Evolutionary conservation across 1,140 invertebrate species (phyloP).

Genomic region (Centruroides vittatus): DNA sequence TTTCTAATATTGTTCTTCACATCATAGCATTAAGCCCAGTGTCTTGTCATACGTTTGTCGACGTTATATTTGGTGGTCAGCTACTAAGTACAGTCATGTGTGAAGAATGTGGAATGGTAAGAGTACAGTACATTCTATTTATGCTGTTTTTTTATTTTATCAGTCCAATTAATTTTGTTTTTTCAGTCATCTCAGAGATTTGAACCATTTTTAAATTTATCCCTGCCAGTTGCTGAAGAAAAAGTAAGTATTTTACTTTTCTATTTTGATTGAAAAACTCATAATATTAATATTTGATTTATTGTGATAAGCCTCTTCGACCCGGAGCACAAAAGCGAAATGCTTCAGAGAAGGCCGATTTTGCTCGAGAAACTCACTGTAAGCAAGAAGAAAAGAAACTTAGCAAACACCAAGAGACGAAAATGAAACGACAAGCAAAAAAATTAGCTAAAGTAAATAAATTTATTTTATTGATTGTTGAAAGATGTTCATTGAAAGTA

Average conservation of each 20-base stretch:
- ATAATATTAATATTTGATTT: not conserved
- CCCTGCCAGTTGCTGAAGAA: conserved; percentile 62
- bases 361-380: not conserved
- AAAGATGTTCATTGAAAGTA: no score
- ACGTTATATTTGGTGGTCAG: conserved; percentile 73
- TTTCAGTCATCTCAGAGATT: conserved; percentile 60
- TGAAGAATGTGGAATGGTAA: conserved; percentile 55
- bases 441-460: conserved; percentile 3
- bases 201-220: conserved; percentile 89
- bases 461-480: no score
- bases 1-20: not conserved
- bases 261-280: not conserved
- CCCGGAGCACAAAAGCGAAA: not conserved
- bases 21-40: conserved; percentile 55
- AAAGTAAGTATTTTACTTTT: conserved; percentile 23
- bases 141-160: no score
- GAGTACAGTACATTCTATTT: conserved; percentile 9
- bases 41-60: conserved; percentile 62
- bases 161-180: not conserved
- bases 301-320: not conserved
- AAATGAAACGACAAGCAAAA: conserved; percentile 26
- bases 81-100: conserved; percentile 79
- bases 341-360: no score
- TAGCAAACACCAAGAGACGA: conserved; percentile 30
- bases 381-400: conserved; percentile 10